Conservation (phyloP, 2,888 invertebrate species). For the Stenichneumon culpator region DNA sequence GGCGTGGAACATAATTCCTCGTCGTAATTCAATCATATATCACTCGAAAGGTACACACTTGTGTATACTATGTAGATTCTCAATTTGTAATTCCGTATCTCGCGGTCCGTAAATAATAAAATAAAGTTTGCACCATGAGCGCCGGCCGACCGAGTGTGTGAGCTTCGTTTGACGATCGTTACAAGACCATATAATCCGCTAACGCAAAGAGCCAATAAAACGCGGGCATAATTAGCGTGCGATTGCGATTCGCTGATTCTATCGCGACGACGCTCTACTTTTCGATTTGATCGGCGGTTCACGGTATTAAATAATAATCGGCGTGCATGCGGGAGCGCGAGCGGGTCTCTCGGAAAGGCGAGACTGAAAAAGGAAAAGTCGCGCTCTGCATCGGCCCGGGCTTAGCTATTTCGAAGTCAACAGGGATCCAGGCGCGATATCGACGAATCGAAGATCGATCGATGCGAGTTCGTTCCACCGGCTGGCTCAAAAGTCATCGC, state of each 20-base stretch:
- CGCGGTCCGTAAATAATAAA: conserved; percentile 25
- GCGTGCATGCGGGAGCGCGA: conserved; percentile 24
- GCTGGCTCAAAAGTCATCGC: conserved; percentile 40
- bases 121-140: conserved; percentile 45
- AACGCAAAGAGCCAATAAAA: conserved; percentile 61
- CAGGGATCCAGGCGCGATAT: conserved; percentile 31
- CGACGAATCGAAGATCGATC: conserved; percentile 55
- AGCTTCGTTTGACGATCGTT: conserved; percentile 46
- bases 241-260: conserved; percentile 52
- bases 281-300: conserved; percentile 46
- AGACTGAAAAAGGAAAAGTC: conserved; percentile 63
- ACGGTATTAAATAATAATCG: conserved; percentile 60
- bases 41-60: conserved; percentile 1
- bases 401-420: neutral
- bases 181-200: conserved; percentile 48
- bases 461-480: conserved; percentile 55
- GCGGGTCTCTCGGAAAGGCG: conserved; percentile 36
- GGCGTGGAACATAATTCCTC: conserved; percentile 24
- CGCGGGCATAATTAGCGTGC: conserved; percentile 60
- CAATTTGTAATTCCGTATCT: conserved; percentile 55
- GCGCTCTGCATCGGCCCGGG: conserved; percentile 35
- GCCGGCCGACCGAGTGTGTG: neutral
- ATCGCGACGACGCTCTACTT: conserved; percentile 55
- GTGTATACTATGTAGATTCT: neutral
- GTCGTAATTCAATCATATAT: conserved; percentile 16